A percentile compares a stretch with the other conserved stretches of the same genome.
phyloP scores from a whole-genome alignment of 2,797 vertebrate species.

The Gastrophryne carolinensis region DNA sequence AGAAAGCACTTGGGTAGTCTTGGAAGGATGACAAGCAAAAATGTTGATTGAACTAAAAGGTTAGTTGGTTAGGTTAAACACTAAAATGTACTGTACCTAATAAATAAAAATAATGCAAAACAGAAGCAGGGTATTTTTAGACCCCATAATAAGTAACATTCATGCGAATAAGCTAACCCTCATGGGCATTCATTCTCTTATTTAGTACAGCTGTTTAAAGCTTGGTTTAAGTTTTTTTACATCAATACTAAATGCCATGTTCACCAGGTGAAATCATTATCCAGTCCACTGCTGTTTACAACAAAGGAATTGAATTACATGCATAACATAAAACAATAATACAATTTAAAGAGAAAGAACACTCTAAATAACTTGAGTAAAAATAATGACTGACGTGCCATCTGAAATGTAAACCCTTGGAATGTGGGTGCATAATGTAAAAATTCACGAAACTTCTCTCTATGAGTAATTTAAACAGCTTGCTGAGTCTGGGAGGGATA shows the following conservation, averaged over 20 bases:
- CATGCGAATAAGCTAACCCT: background rate
- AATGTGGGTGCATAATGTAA: conserved; percentile 22
- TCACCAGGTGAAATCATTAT: conserved; percentile 1
- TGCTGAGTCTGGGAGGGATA: conserved; percentile 17
- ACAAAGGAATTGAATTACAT: conserved; percentile 4
- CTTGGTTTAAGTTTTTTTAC: background rate
- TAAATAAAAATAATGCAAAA: background rate
- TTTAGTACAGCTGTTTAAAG: background rate
- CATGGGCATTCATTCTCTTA: background rate
- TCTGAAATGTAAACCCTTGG: conserved; percentile 29
- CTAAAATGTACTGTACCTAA: background rate
- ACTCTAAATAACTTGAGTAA: conserved; percentile 16
- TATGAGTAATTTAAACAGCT: conserved; percentile 37
- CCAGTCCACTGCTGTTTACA: background rate
- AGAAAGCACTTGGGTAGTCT: too few relatives aligned
- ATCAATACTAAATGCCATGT: background rate
- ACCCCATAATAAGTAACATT: background rate
- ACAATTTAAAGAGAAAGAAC: conserved; percentile 5
- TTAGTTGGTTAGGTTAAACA: too few relatives aligned
- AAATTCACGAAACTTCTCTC: conserved; percentile 20
- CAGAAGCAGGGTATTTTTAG: background rate
- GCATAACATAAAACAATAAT: conserved; percentile 24
- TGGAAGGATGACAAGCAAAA: too few relatives aligned
- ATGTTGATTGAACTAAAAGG: too few relatives aligned
- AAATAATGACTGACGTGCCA: conserved; percentile 30